Evolutionary conservation across 1,140 invertebrate species (phyloP), one percentile per base, ranked within the genome.

Genomic region (Nasonia vitripennis): DNA sequence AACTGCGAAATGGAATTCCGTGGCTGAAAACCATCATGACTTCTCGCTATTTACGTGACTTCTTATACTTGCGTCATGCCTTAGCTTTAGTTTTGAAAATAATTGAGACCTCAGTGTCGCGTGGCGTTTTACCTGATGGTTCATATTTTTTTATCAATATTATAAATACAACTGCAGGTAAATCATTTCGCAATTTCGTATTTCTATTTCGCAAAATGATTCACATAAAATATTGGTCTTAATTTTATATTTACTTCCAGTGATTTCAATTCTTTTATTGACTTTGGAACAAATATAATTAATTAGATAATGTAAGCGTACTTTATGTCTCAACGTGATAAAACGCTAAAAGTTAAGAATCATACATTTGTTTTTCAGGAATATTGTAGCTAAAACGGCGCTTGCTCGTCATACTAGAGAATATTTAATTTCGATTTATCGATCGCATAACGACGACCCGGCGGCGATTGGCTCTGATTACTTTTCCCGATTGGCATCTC

Each of bases 391-490:
- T 62, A 20, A 62, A 62, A 62, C 17, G 20, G 17, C 0, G 55
- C 55, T 62, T 17, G 55, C 17, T 62, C 55, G 17, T 62, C 55
- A 7, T 62, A 62, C 55, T 62, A 62, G 55, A n/a, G 55, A 62
- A 62, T 62, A 79, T 79, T 79, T 79, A 79, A 73, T 73, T 79
- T 79, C 17, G 9, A n/a, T n/a, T 45, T 77, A 85, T 85, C 78
- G 78, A 80, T 80, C 78, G 78, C 20, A 45, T n/a, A 14, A 62
- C 23, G 31, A n/a, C 55, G 17, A 27, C 2, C 83, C 83, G 31
- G 41, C 34, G 82, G 62, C 75, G 78, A 85, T 85, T 80, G 83
- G 48, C 78, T 74, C 70, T 80, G 83, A 85, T 85, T 85, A 85
- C 51, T 83, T 86, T 86, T 81, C 55, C 31, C 68, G 75, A 78